Conservation (phyloP, 2,797 vertebrate species). For the Dicrostonyx torquatus region DNA sequence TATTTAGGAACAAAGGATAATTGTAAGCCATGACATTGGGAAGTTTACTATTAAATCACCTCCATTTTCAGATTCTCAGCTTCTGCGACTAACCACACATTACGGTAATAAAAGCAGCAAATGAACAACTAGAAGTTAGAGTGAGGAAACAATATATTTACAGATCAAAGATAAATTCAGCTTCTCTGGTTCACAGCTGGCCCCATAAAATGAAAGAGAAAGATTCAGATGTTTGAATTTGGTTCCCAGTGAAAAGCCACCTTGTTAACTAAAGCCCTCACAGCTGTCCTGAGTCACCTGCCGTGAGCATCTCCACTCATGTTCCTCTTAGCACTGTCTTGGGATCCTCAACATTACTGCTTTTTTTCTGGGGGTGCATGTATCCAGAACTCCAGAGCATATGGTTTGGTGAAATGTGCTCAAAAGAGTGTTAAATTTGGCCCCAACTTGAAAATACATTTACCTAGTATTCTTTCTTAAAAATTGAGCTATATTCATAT, state of each 20-base stretch:
- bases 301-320: neutral
- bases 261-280: neutral
- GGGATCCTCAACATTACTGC: neutral
- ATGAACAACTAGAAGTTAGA: neutral
- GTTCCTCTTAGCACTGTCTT: neutral
- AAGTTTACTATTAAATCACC: neutral
- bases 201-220: constrained; percentile 14
- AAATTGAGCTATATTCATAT: constrained; percentile 9
- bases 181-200: constrained; percentile 6
- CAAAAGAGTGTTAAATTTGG: constrained; percentile 13
- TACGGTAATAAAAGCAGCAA: constrained; percentile 37
- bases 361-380: neutral
- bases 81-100: neutral
- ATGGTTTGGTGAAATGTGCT: neutral
- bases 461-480: constrained; percentile 1
- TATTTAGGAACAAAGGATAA: constrained; percentile 7
- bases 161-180: constrained; percentile 39
- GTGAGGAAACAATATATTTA: constrained; percentile 7
- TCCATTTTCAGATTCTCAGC: constrained; percentile 13
- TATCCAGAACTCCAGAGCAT: neutral
- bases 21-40: neutral
- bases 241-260: constrained; percentile 4
- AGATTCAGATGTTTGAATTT: constrained; percentile 45
- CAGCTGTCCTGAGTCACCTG: neutral
- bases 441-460: neutral